phyloP scores from a whole-genome alignment of 1,140 invertebrate species.

The Phortica variegata region DNA sequence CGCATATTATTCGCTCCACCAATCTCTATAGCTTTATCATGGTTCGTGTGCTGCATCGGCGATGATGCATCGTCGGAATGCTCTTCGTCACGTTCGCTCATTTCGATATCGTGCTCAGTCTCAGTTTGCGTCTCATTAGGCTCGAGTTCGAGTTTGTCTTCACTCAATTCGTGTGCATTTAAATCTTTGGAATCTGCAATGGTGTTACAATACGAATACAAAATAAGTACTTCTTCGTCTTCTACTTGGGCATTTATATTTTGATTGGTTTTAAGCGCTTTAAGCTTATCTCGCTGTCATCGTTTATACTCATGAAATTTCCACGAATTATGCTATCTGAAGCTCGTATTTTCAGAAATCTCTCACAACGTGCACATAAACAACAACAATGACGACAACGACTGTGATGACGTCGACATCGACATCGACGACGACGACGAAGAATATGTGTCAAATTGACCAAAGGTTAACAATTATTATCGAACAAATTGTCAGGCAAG shows the following conservation, averaged over 20 bases:
- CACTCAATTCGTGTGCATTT: conserved; percentile 36
- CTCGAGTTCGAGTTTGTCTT: conserved; percentile 29
- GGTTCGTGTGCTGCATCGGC: conserved; percentile 12
- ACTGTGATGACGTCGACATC: neutral
- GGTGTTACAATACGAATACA: no score
- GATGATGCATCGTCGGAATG: conserved; percentile 25
- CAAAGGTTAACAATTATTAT: conserved; percentile 56
- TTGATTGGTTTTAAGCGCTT: no score
- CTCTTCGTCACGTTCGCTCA: conserved; percentile 11
- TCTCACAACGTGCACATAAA: no score
- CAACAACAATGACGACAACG: neutral
- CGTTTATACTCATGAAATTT: no score
- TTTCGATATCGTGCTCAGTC: conserved; percentile 17
- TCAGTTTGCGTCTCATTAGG: conserved; percentile 19
- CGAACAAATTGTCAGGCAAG: conserved; percentile 53
- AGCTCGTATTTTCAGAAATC: conserved; percentile 20
- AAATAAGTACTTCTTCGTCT: no score
- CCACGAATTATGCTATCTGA: neutral
- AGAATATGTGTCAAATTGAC: conserved; percentile 41
- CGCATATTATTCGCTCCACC: no score
- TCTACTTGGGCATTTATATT: no score
- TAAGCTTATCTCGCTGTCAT: no score
- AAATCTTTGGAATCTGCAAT: conserved; percentile 54
- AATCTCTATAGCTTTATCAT: no score
- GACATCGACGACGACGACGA: conserved; percentile 10